Percentiles rank a stretch among this genome's conserved stretches.
These are phyloP conservation scores for Chironomus tepperi DNA, from an alignment of 1,140 invertebrate genomes.

Conservation along the genomic window DNA sequence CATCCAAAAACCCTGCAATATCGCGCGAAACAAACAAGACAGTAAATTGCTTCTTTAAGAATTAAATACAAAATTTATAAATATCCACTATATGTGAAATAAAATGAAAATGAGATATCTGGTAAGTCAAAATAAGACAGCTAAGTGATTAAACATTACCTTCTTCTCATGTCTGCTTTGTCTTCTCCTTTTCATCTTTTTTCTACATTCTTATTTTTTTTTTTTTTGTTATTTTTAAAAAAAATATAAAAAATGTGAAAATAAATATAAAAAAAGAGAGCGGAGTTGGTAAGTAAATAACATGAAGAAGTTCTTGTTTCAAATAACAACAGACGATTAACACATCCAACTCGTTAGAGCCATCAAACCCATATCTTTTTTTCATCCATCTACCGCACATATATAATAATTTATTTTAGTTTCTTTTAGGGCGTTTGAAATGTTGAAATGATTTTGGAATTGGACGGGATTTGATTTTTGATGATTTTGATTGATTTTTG, in stretches of 20 bases:
- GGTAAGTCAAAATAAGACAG: background rate
- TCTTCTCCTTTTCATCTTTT: background rate
- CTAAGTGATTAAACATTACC: background rate
- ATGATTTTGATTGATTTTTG: too few species aligned
- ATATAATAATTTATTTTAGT: background rate
- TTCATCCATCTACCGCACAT: background rate
- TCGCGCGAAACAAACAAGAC: too few species aligned
- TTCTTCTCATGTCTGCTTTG: background rate
- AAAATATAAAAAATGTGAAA: too few species aligned
- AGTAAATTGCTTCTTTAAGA: too few species aligned
- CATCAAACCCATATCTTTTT: slow-evolving; percentile 1
- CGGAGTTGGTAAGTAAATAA: background rate
- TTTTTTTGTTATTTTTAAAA: too few species aligned
- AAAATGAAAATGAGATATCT: too few species aligned
- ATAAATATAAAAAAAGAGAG: background rate
- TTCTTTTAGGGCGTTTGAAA: background rate
- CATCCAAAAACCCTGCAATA: too few species aligned
- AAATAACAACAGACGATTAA: slow-evolving; percentile 15
- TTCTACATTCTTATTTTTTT: too few species aligned
- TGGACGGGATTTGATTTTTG: too few species aligned
- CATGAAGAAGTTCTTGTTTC: background rate
- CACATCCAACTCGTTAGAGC: slow-evolving; percentile 16
- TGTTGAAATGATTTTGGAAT: background rate
- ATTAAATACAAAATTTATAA: too few species aligned
- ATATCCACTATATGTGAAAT: too few species aligned